These are phyloP conservation scores for Spinus olivaceus DNA, from an alignment of 2,797 vertebrate genomes.

Conservation along the genomic window DNA sequence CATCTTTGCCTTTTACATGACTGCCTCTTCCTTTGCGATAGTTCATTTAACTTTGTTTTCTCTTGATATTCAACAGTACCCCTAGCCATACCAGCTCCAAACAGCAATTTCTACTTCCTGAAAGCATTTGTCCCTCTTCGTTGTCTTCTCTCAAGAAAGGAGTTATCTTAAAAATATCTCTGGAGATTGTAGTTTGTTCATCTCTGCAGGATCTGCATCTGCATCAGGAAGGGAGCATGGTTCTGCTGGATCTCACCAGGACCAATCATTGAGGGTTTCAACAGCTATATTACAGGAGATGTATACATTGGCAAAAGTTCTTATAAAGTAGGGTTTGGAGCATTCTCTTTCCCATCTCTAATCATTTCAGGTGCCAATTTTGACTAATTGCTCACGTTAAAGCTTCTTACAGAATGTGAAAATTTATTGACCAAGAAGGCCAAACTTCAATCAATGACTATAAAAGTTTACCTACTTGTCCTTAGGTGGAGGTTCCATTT, in stretches of 20 bases:
- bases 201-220: not conserved
- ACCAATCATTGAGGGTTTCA: not conserved
- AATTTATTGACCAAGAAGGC: not conserved
- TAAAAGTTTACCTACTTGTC: not conserved
- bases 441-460: not conserved
- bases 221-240: not conserved
- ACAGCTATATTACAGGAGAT: not conserved
- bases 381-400: not conserved
- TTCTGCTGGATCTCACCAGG: not conserved
- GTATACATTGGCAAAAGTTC: not conserved
- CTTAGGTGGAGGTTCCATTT: not conserved
- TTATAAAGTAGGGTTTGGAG: not conserved
- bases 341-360: not conserved
- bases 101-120: not conserved
- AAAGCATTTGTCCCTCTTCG: not conserved
- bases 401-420: not conserved
- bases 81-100: not conserved
- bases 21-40: conserved; percentile 22
- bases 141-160: not conserved
- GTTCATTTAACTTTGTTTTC: conserved; percentile 23
- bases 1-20: conserved; percentile 27
- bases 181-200: not conserved
- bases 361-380: not conserved
- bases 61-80: conserved; percentile 23
- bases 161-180: not conserved